Evolutionary conservation across 2,113 vertebrate species (phyloP), one percentile per base, ranked within the genome.

Genomic region (Boulengeromyrus knoepffleri): DNA sequence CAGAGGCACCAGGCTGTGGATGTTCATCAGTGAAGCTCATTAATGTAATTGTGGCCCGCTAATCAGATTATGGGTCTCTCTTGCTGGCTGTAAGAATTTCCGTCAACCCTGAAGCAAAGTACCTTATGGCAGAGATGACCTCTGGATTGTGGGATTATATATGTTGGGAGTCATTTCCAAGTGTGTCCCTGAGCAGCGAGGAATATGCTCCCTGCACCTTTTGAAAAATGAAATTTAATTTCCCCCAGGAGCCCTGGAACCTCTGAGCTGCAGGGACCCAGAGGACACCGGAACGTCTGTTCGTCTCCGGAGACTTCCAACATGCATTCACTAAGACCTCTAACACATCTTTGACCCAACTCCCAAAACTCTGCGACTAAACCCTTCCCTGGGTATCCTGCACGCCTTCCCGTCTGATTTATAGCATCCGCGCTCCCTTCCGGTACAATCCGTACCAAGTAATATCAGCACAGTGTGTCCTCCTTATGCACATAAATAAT

Each of bases 1-100:
- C 92, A 92, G 93, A 91, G 90, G 91, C 90, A 62, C 24, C 90
- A 92, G 93, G 90, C 93, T 90, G 90, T 91, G 88, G 92, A 90
- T 90, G 92, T 91, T 90, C 90, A 92, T 94, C 89, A 90, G 58
- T 90, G 92, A 92, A 86, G 87, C 91, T 87, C 89, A 89, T 90
- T 94, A 94, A 94, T 93, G 90, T 93, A 92, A 95, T 93, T 94
- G 93, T 88, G 49, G 92, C 90, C 91, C 90, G 31, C 89, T 95
- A 94, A 95, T 96, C 93, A 90, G 91, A 94, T 95, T 91, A 92
- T 89, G 90, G 94, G 94, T 95, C 94, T 92, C 39, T 91, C 91
- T 88, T 90, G 92, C 88, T 88, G 89, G 92, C 88, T 92, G 91
- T 89, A 77, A 90, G 92, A 92, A 90, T 89, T 53, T 77, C 49